Evolutionary conservation across 1,140 invertebrate species (phyloP), one percentile per base, ranked within the genome.

Genomic region (Latrodectus geometricus): DNA sequence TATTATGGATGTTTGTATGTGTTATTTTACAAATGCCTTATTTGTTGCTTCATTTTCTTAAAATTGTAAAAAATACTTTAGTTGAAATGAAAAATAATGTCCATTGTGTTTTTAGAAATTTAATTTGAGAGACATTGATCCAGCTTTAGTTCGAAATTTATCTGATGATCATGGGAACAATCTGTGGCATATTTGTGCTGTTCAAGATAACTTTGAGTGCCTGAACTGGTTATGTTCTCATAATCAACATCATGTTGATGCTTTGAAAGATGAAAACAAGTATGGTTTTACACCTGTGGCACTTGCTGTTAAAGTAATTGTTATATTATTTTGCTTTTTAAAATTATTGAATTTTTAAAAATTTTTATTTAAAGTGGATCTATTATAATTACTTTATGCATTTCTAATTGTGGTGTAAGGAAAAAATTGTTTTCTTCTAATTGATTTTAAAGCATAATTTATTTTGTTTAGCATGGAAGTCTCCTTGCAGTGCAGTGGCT

Each of bases 161-260:
- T 91, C 90, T 52, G 91, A 92, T 89, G 90, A 90, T 69, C 89
- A 89, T 80, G 92, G 91, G 66, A 92, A 92, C 88, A 92, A 90
- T 88, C 88, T 92, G 49, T 89, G 91, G 75, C 92, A 92, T 86
- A 90, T 91, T 70, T 89, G 90, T 77, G 90, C 90, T 50, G 88
- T 88, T 15, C 88, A 89, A 78, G 91, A 91, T 73, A 91, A 92
- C 82, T 76, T 91, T 74, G 87, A 86, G 20, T 90, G 90, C 15
- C 88, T 92, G 14, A 87, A 91, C 65, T 92, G 91, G 91, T 88
- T 92, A 3, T 89, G 80, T 88, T 86, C 88, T 35, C 66, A 89
- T 73, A 89, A 86, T 77, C 89, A 65, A 66, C 87, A 77, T 65
- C 85, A 87, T n/a, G 88, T 89, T 23, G 90, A 90, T 75, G 91